Evolutionary conservation across 2,113 vertebrate species (phyloP), one percentile per base, ranked within the genome.

Genomic region (Mastomys coucha): DNA sequence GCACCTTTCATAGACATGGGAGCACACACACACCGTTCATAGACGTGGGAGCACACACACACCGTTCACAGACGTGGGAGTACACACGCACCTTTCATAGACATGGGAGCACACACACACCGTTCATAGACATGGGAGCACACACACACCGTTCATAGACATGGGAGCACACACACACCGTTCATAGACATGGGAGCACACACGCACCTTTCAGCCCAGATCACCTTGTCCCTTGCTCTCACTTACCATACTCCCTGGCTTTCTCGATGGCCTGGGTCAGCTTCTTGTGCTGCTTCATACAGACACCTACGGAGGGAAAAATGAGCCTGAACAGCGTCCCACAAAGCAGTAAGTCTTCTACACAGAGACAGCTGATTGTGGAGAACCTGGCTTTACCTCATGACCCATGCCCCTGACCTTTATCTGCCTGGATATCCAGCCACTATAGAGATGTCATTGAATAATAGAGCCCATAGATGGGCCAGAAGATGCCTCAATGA

Each of bases 251-350:
- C 58, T 99, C 99, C 95, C 96, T 98, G 12, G 99, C 99, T 72
- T 98, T 97, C n/a, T 98, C 75, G 2, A 99, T 98, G 7, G 99
- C 99, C 76, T 98, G 42, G 0, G 97, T 97, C 3, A 99, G 97
- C 80, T 89, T 98, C 92, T 98, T 99, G 95, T 99, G 99, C 96
- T 99, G 99, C 93, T 99, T 99, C 99, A 98, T 98, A 96, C 99
- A 99, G 78, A 99, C 98, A 19, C 99, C 99, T 99, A 96, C 1
- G 53, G 17, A 49, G 8, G 49, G 19, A 82, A 89, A 20, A 78
- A 7, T 42, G 1, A 85, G 75, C 11, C 16, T 5, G 1, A 49
- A 19, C 22, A 39, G 86, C 26, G 7, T 63, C 60, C 70, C 39
- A 17, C 26, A 85, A 81, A 45, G 31, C 45, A 77, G 31, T 31